Base-by-base conservation (phyloP, 2,113 vertebrate genomes). In the Mus pahari region DNA sequence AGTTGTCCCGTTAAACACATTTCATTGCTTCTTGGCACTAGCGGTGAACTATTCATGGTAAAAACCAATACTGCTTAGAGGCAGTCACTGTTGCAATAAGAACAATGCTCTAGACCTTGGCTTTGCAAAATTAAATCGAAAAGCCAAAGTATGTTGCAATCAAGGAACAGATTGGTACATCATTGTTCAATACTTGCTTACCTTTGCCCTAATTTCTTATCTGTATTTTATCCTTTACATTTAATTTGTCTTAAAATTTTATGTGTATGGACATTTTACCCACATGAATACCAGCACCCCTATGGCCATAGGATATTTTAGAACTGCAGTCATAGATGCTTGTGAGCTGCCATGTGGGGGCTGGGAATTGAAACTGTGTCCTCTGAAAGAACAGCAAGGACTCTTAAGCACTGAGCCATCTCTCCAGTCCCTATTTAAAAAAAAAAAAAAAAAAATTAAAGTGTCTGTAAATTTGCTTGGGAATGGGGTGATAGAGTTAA, bases 1-100 rank as follows among this genome's bases (percentile, higher is more conserved):
- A 88, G 74, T 74, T 79, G 70, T 88, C 58, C n/a, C 64, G 87
- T 64, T 77, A n/a, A 89, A 89, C 39, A 79, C 66, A 60, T 79
- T 93, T 88, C 79, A 90, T 92, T 86, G 88, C 91, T 96, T 95
- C 84, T 89, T 95, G 86, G 75, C 92, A 91, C 48, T 45, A 71
- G 78, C 24, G 16, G 55, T 55, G 62, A 14, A 39, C 87, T 89
- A 83, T 95, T 96, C 92, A 90, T 77, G 73, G 73, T 60, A 94
- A 90, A 94, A 90, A 86, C 68, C 73, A 45, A 58, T 33, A 39
- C 5, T 11, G 64, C 45, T 48, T 94, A 14, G 93, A 92, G 84
- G 86, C 8, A 92, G n/a, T 73, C 86, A 74, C 64, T 70, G 55
- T 74, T 77, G 22, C 33, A 86, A 71, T 71, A 82, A 64, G 50